phyloP scores from a whole-genome alignment of 2,797 vertebrate species.

The Chiroxiphia lanceolata region DNA sequence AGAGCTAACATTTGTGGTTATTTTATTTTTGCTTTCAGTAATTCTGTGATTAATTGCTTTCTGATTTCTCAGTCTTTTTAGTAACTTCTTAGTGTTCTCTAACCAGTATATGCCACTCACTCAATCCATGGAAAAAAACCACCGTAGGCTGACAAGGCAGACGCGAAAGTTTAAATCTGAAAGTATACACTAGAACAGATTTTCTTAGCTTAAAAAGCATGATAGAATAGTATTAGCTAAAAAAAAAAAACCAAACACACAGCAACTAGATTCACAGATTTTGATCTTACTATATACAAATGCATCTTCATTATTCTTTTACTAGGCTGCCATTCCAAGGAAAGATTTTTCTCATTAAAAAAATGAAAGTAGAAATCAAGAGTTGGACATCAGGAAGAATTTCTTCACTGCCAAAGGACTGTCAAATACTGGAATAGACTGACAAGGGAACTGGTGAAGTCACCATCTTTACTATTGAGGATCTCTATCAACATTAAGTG shows the following conservation, averaged over 20 bases:
- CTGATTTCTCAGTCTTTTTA: background rate
- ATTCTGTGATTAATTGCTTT: background rate
- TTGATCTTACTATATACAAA: background rate
- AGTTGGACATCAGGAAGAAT: background rate
- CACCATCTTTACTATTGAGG: background rate
- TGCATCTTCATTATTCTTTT: background rate
- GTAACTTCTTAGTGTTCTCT: background rate
- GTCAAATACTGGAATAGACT: background rate
- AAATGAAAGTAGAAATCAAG: background rate
- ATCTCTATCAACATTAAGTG: background rate
- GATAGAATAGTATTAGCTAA: background rate
- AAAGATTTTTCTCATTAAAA: background rate
- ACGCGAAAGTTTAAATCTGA: background rate
- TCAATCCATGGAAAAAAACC: background rate
- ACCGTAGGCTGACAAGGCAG: background rate
- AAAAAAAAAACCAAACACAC: background rate
- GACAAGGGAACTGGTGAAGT: background rate
- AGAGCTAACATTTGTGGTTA: background rate
- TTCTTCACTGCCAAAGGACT: background rate
- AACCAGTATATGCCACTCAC: background rate
- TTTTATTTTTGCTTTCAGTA: background rate
- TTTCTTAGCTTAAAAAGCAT: background rate
- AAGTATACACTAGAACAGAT: background rate
- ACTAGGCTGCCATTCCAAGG: background rate
- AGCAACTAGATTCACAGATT: background rate